phyloP scores from a whole-genome alignment of 2,888 invertebrate genomes.

The Venusia cambrica region DNA sequence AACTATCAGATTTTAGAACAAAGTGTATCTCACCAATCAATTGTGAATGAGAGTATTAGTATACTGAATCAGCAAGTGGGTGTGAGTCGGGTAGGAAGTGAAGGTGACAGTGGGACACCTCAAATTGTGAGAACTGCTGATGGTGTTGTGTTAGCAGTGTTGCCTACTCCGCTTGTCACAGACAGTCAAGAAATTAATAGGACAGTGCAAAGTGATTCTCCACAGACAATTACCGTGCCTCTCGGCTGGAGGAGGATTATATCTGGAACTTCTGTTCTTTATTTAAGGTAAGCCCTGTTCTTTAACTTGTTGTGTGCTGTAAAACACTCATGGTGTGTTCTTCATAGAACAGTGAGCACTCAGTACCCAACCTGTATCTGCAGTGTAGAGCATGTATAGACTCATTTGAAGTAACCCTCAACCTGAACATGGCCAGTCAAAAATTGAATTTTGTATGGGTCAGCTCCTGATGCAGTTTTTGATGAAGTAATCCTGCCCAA shows the following conservation, averaged over 20 bases:
- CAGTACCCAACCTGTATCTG: no score
- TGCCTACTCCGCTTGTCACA: slow-evolving; percentile 51
- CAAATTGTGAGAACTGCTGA: slow-evolving; percentile 73
- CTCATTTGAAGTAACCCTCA: no score
- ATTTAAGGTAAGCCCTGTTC: slow-evolving; percentile 64
- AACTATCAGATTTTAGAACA: slow-evolving; percentile 79
- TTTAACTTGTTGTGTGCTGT: slow-evolving; percentile 1
- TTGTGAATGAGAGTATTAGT: slow-evolving; percentile 77
- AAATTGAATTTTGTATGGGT: no score
- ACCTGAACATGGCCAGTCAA: no score
- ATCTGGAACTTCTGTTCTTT: slow-evolving; percentile 65
- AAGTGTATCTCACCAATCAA: slow-evolving; percentile 75
- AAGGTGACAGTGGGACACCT: slow-evolving; percentile 55
- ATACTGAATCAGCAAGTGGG: slow-evolving; percentile 77
- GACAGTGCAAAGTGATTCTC: slow-evolving; percentile 61
- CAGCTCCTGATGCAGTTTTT: no score
- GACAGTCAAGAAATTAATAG: slow-evolving; percentile 57
- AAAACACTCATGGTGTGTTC: no score
- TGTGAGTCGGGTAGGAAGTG: slow-evolving; percentile 60
- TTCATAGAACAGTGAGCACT: no score
- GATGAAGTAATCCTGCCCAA: no score
- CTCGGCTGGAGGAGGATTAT: slow-evolving; percentile 76
- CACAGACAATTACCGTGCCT: slow-evolving; percentile 70
- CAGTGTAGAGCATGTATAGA: no score
- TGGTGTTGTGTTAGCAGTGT: slow-evolving; percentile 70